Evolutionary conservation across 2,888 invertebrate genomes (phyloP), one percentile per base, ranked within the genome.

Genomic region (Teinopalpus imperialis): DNA sequence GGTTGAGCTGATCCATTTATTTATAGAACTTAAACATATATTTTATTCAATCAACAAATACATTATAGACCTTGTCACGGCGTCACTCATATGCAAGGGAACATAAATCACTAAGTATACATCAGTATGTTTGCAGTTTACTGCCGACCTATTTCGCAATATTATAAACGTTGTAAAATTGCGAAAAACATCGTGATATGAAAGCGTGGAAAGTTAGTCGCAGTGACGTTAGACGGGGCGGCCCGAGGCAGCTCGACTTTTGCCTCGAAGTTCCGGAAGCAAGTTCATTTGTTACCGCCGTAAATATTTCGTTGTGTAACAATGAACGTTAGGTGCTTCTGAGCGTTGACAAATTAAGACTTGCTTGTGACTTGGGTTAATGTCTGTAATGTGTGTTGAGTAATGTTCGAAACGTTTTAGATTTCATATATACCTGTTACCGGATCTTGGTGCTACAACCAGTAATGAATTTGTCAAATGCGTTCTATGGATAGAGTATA

Each of bases 271-370:
- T n/a, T n/a, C n/a, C 36, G 36, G 36, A 31, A 41, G 32, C 32
- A 23, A 21, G 8, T 42, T 34, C 20, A 34, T 42, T 34, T 24
- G 8, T 34, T 16, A 34, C 9, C 20, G 27, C 3, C 7, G 16
- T n/a, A n/a, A n/a, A 6, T 26, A 10, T 24, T 39, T 6, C 8
- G 24, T 37, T 26, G 10, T 26, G 26, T n/a, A 27, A 37, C 37
- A 24, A 14, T 9, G 23, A 21, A n/a, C 1, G 20, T 26, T 5
- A n/a, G 23, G 21, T n/a, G n/a, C n/a, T n/a, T n/a, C n/a, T n/a
- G n/a, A n/a, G 66, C 71, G 50, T 62, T 64, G 40, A 73, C 74
- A 75, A 71, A 73, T 80, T 67, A 66, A 58, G 68, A n/a, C n/a
- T n/a, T n/a, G n/a, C n/a, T n/a, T n/a, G n/a, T n/a, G n/a, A n/a